These are phyloP conservation scores for Trimorus sp. DNA, from an alignment of 2,888 invertebrate genomes.

Conservation along the genomic window DNA sequence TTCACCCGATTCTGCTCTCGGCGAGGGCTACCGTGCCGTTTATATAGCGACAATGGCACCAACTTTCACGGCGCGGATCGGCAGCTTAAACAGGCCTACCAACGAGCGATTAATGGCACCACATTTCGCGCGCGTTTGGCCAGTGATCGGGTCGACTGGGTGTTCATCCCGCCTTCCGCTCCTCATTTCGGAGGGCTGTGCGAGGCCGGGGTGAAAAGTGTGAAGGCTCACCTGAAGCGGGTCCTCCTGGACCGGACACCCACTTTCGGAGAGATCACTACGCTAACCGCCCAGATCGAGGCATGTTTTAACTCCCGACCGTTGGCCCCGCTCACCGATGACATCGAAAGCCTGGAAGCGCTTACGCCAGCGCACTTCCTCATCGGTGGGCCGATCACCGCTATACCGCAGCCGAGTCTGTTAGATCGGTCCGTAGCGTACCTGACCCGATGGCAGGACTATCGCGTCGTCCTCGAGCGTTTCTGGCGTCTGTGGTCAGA, in stretches of 20 bases:
- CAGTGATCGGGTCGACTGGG: not conserved
- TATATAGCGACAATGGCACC: slow-evolving; percentile 32
- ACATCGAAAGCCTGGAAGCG: slow-evolving; percentile 5
- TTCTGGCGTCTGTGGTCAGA: slow-evolving; percentile 1
- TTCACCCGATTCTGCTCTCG: slow-evolving; percentile 14
- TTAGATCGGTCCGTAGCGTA: not conserved
- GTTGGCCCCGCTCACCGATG: not conserved
- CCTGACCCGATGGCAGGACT: not conserved
- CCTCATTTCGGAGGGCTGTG: slow-evolving; percentile 12
- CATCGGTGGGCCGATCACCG: not conserved
- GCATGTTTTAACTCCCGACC: slow-evolving; percentile 18
- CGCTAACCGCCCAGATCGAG: not conserved
- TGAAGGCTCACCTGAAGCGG: slow-evolving; percentile 5
- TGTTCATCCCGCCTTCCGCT: slow-evolving; percentile 5
- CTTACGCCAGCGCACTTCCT: slow-evolving; percentile 16
- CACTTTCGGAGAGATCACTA: slow-evolving; percentile 4
- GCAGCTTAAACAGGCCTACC: not conserved
- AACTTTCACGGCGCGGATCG: not conserved
- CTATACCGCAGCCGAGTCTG: not conserved
- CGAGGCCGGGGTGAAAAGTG: not conserved
- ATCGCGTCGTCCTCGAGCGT: not conserved
- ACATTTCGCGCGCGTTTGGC: not conserved
- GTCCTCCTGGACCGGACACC: not conserved
- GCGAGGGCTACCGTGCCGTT: not conserved
- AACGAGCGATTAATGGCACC: not conserved